Evolutionary conservation across 2,888 invertebrate species (phyloP).

Genomic region (Calliphora vomitoria): DNA sequence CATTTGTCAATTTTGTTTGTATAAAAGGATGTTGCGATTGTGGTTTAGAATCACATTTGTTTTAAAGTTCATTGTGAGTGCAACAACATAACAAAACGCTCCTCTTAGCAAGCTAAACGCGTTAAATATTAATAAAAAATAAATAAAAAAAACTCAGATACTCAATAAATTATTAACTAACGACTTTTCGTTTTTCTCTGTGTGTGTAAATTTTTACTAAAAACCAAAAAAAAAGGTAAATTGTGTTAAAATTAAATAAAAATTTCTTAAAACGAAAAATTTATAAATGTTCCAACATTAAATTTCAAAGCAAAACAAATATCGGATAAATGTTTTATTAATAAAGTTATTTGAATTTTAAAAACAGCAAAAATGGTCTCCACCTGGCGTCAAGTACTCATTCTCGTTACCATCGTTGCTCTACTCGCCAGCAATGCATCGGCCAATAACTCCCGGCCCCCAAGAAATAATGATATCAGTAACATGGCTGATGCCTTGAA

Average conservation of each 20-base stretch:
- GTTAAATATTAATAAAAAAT: background rate
- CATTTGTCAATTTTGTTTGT: conserved; percentile 35
- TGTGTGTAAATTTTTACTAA: background rate
- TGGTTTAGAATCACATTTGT: conserved; percentile 53
- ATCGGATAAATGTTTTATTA: no score
- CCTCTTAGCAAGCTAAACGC: background rate
- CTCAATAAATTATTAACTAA: conserved; percentile 25
- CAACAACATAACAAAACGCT: conserved; percentile 44
- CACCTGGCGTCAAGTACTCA: conserved; percentile 77
- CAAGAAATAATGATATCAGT: conserved; percentile 85
- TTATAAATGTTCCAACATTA: no score
- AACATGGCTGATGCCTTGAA: conserved; percentile 89
- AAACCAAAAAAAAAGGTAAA: conserved; percentile 23
- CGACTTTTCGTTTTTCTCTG: background rate
- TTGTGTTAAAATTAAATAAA: no score
- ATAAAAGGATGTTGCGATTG: conserved; percentile 71
- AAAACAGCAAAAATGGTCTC: conserved; percentile 67
- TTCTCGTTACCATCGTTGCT: conserved; percentile 76
- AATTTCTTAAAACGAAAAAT: background rate
- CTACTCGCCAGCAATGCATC: conserved; percentile 77
- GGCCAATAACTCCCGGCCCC: conserved; percentile 82
- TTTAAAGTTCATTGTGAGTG: conserved; percentile 63
- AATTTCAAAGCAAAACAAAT: no score
- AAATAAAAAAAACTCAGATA: conserved; percentile 26
- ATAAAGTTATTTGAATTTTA: no score